Evolutionary conservation across 2,797 vertebrate species (phyloP).

Genomic region (Cheirogaleus major): DNA sequence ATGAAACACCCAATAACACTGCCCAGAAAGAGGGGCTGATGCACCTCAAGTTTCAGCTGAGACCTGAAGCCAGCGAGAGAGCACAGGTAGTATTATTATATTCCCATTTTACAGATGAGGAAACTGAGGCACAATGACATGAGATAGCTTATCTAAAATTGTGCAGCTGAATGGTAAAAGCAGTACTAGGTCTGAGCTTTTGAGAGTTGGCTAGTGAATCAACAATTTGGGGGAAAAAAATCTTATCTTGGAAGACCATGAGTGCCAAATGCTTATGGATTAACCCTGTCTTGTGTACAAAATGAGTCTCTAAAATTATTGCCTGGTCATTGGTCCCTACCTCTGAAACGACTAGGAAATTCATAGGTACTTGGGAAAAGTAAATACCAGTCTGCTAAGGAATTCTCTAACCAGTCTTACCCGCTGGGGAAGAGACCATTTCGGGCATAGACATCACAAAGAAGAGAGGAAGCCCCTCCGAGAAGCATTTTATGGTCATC

Average conservation of each 20-base stretch:
- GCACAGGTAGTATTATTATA: not conserved
- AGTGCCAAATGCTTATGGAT: not conserved
- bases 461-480: not conserved
- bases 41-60: not conserved
- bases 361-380: not conserved
- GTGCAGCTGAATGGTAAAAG: not conserved
- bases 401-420: not conserved
- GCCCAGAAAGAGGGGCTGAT: not conserved
- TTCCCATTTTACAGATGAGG: not conserved
- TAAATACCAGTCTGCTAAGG: not conserved
- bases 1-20: fast-evolving
- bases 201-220: not conserved
- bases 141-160: not conserved
- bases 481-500: fast-evolving
- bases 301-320: not conserved
- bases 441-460: fast-evolving
- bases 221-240: not conserved
- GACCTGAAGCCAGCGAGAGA: not conserved
- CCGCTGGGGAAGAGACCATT: not conserved
- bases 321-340: too few species aligned
- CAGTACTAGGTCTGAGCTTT: not conserved
- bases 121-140: not conserved
- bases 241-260: not conserved
- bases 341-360: not conserved
- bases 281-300: not conserved